Conservation (phyloP, 2,888 invertebrate genomes). For the Oligia strigilis region DNA sequence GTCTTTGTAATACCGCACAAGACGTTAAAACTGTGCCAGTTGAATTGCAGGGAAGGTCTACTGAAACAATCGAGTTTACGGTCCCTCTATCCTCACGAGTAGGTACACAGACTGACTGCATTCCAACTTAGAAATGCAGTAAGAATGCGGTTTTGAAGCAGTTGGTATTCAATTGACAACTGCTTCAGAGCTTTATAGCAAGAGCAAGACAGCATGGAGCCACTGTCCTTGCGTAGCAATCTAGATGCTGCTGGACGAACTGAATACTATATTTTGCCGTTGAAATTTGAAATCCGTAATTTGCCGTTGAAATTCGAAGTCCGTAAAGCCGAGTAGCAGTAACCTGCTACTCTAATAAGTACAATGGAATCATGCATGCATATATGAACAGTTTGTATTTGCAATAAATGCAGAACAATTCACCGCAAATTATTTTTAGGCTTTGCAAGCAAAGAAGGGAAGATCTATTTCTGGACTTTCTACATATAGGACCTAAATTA, state of each 20-base stretch:
- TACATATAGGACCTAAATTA: background rate
- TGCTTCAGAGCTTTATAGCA: constrained; percentile 16
- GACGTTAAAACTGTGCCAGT: constrained; percentile 6
- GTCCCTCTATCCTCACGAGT: background rate
- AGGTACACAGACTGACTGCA: constrained; percentile 16
- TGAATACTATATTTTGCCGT: background rate
- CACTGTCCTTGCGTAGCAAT: background rate
- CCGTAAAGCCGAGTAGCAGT: background rate
- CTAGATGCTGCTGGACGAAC: background rate
- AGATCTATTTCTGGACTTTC: background rate
- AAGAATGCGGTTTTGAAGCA: constrained; percentile 34
- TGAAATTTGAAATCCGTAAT: background rate
- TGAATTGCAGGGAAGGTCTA: constrained; percentile 3
- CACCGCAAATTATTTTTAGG: background rate
- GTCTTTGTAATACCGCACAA: constrained; percentile 31
- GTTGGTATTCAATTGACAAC: constrained; percentile 19
- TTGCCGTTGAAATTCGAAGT: background rate
- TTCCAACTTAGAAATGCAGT: constrained; percentile 32
- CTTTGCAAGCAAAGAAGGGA: background rate
- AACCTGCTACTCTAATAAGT: background rate
- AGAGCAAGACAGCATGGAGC: constrained; percentile 19
- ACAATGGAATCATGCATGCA: background rate
- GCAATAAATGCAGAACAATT: background rate
- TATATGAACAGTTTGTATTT: background rate
- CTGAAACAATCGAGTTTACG: constrained; percentile 28